phyloP scores from a whole-genome alignment of 2,113 vertebrate species.

The Pangasianodon hypophthalmus region DNA sequence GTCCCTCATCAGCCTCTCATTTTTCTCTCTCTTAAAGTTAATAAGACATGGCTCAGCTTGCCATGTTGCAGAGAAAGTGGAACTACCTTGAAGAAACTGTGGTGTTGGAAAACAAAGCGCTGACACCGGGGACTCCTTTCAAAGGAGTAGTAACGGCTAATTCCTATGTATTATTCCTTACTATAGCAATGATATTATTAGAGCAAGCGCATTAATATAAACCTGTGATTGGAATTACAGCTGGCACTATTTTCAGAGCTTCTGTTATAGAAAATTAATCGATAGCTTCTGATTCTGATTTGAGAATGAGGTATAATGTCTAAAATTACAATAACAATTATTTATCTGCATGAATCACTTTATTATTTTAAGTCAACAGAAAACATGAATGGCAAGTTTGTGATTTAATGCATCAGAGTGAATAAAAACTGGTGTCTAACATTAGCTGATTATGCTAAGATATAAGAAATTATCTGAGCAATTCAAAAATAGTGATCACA shows the following conservation, averaged over 20 bases:
- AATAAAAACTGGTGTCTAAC: neutral
- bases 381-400: neutral
- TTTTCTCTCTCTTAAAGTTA: neutral
- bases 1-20: neutral
- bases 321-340: neutral
- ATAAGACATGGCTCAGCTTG: neutral
- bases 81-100: neutral
- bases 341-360: neutral
- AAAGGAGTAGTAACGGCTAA: neutral
- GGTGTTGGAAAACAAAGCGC: neutral
- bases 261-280: neutral
- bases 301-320: neutral
- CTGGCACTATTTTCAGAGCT: neutral
- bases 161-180: neutral
- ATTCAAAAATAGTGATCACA: neutral
- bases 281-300: neutral
- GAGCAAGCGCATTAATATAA: neutral
- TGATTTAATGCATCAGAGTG: neutral
- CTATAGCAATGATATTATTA: neutral
- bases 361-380: neutral
- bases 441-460: neutral
- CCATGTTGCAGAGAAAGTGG: neutral
- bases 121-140: neutral
- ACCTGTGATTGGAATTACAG: neutral
- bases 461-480: neutral